Evolutionary conservation across 2,888 invertebrate genomes (phyloP).

Genomic region (Agriotes lineatus): DNA sequence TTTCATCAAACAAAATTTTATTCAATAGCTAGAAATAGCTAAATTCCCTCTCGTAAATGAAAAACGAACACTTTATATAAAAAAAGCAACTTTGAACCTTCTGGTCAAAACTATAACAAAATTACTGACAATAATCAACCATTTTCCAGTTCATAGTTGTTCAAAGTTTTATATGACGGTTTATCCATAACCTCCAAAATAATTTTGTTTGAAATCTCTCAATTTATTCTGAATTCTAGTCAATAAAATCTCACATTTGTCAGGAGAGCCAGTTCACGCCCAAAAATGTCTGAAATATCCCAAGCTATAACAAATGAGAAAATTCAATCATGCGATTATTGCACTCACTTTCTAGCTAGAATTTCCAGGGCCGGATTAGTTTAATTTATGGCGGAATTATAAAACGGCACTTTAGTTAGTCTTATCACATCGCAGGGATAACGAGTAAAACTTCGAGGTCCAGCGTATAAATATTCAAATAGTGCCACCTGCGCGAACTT

Average conservation of each 20-base stretch:
- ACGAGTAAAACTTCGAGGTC: conserved; percentile 39
- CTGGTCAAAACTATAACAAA: too few species aligned
- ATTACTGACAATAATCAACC: too few species aligned
- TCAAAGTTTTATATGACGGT: too few species aligned
- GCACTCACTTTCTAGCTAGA: conserved; percentile 23
- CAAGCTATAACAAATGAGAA: not conserved
- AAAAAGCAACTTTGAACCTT: too few species aligned
- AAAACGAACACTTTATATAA: too few species aligned
- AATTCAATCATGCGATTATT: not conserved
- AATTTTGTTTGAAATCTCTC: too few species aligned
- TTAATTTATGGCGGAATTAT: conserved; percentile 48
- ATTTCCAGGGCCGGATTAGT: conserved; percentile 45
- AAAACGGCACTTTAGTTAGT: conserved; percentile 39
- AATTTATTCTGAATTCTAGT: too few species aligned
- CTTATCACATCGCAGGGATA: conserved; percentile 43
- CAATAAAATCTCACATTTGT: not conserved
- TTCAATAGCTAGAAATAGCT: too few species aligned
- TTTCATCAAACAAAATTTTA: too few species aligned
- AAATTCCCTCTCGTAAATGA: too few species aligned
- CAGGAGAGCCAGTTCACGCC: not conserved
- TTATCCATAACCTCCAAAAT: too few species aligned
- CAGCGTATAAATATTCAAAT: conserved; percentile 44
- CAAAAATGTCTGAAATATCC: not conserved
- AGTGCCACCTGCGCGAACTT: conserved; percentile 41
- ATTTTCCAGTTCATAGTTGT: too few species aligned